A percentile compares a stretch with the other conserved stretches of the same genome.
These are phyloP conservation scores for Acrobasis repandana DNA, from an alignment of 2,888 invertebrate species.

Conservation along the genomic window DNA sequence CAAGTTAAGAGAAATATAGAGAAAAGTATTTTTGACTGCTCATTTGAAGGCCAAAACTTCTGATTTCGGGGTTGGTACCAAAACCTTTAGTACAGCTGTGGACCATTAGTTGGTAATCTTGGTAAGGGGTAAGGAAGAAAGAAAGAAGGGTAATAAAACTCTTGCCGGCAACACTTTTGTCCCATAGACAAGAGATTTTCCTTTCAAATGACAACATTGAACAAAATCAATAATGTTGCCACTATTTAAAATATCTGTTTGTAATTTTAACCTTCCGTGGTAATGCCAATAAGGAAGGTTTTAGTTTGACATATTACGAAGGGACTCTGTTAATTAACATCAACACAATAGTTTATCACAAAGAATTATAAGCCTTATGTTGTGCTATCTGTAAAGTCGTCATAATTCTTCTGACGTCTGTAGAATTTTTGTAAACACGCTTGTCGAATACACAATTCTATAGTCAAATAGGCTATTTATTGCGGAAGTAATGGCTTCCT, in stretches of 20 bases:
- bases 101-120: too few species aligned
- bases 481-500: constrained; percentile 84
- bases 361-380: constrained; percentile 62
- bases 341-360: constrained; percentile 41
- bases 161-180: too few species aligned
- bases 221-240: constrained; percentile 76
- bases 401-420: constrained; percentile 64
- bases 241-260: constrained; percentile 51
- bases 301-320: constrained; percentile 52
- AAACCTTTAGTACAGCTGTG: too few species aligned
- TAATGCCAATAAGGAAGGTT: constrained; percentile 55
- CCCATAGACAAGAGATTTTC: constrained; percentile 41
- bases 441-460: constrained; percentile 80
- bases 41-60: too few species aligned
- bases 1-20: too few species aligned
- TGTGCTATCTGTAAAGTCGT: constrained; percentile 48
- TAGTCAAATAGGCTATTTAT: constrained; percentile 79
- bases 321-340: constrained; percentile 40
- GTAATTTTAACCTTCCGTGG: constrained; percentile 61
- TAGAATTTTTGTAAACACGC: constrained; percentile 84
- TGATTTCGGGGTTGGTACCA: too few species aligned
- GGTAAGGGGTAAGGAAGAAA: too few species aligned
- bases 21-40: too few species aligned
- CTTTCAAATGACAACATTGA: constrained; percentile 49
- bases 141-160: too few species aligned